A percentile compares a stretch with the other conserved stretches of the same genome.
Conservation (phyloP, 2,113 vertebrate genomes). For the Saimiri boliviensis region DNA sequence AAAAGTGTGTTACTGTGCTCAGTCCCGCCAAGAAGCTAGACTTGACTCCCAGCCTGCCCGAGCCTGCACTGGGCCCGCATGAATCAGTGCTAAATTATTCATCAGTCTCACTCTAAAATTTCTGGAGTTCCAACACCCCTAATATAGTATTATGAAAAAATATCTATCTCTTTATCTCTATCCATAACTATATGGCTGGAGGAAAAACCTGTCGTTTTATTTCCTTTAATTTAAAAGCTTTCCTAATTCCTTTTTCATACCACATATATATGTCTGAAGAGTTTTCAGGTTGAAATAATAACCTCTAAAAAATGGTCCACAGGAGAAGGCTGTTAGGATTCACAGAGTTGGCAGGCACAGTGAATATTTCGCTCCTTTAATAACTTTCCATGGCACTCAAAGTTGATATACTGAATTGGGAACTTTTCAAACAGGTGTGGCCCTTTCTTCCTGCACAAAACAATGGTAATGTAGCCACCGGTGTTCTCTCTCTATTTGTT, state of each 20-base stretch:
- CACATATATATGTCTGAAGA: slow-evolving; percentile 72
- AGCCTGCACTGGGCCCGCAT: neutral
- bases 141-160: slow-evolving; percentile 78
- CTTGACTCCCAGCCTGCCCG: slow-evolving; percentile 34
- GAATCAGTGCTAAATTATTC: slow-evolving; percentile 72
- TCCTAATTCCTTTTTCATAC: slow-evolving; percentile 70
- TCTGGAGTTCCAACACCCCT: slow-evolving; percentile 22
- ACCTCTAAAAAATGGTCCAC: slow-evolving; percentile 59
- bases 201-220: slow-evolving; percentile 65
- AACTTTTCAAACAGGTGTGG: slow-evolving; percentile 36
- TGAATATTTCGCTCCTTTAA: slow-evolving; percentile 61
- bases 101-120: slow-evolving; percentile 46
- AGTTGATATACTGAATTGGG: neutral
- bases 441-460: neutral
- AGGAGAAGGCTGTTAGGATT: neutral
- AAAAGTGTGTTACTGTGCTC: slow-evolving; percentile 46
- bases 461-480: neutral
- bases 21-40: neutral
- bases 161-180: slow-evolving; percentile 67
- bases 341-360: neutral
- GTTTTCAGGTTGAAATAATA: slow-evolving; percentile 75
- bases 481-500: neutral
- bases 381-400: slow-evolving; percentile 20
- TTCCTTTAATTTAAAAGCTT: slow-evolving; percentile 75
- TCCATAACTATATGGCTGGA: slow-evolving; percentile 59